These are phyloP conservation scores for Paraplagusia blochii DNA, from an alignment of 2,113 vertebrate species.

Conservation along the genomic window DNA sequence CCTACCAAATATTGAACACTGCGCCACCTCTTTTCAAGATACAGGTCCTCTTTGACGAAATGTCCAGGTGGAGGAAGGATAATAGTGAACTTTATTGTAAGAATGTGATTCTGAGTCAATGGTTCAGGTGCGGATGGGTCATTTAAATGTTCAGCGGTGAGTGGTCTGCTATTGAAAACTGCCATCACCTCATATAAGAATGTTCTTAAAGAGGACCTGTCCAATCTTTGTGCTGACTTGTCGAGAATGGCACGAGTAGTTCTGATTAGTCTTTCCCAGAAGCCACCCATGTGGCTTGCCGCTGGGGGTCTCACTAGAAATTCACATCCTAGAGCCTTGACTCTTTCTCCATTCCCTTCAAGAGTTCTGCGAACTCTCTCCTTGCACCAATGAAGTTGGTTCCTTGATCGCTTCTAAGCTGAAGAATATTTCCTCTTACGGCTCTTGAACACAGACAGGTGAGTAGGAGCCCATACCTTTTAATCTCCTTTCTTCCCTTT, in stretches of 20 bases:
- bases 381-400: neutral
- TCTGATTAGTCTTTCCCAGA: neutral
- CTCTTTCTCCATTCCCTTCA: no score
- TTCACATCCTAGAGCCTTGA: neutral
- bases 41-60: constrained; percentile 9
- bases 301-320: neutral
- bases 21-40: constrained; percentile 9
- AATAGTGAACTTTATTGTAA: neutral
- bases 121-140: constrained; percentile 7
- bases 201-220: neutral
- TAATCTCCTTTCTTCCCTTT: neutral
- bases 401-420: neutral
- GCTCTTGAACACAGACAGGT: neutral
- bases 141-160: constrained; percentile 9
- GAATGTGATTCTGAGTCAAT: neutral
- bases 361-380: no score
- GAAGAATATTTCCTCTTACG: neutral
- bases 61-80: constrained; percentile 9
- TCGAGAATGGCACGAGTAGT: constrained; percentile 5
- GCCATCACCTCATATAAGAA: constrained; percentile 8
- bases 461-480: neutral
- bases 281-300: neutral
- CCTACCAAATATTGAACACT: constrained; percentile 6
- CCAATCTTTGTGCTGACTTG: constrained; percentile 4
- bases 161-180: constrained; percentile 9